phyloP scores from a whole-genome alignment of 2,797 vertebrate species.

The Poecilia picta region DNA sequence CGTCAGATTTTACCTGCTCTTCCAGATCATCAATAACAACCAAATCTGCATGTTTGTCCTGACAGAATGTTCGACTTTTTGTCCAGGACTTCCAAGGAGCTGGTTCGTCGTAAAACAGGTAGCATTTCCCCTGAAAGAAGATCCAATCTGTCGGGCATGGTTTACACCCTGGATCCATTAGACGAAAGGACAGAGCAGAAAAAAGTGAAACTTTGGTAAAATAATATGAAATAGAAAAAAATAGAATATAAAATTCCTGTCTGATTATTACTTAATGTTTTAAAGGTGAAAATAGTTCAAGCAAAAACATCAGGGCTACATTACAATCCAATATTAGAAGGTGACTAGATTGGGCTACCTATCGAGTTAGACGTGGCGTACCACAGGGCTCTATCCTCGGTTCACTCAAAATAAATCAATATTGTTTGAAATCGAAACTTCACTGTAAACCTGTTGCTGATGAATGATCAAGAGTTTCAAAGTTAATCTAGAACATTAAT shows the following conservation, averaged over 20 bases:
- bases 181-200: background rate
- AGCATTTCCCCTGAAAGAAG: constrained; percentile 64
- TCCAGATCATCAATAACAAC: constrained; percentile 44
- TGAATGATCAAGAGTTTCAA: background rate
- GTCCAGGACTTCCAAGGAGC: rapidly evolving
- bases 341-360: background rate
- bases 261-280: background rate
- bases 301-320: background rate
- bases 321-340: background rate
- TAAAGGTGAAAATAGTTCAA: background rate
- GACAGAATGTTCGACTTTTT: rapidly evolving
- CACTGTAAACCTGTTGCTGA: background rate
- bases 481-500: background rate
- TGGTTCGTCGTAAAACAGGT: background rate
- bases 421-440: background rate
- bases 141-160: constrained; percentile 54
- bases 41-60: background rate
- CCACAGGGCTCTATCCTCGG: background rate
- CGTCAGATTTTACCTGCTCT: constrained; percentile 59
- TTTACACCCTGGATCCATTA: constrained; percentile 41
- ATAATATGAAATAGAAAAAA: background rate
- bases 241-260: background rate
- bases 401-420: too few relatives aligned
- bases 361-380: background rate
- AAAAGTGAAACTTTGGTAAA: background rate